Percentiles rank a stretch among this genome's conserved stretches.
phyloP scores from a whole-genome alignment of 2,888 invertebrate species.

The Amphipoea lucens region DNA sequence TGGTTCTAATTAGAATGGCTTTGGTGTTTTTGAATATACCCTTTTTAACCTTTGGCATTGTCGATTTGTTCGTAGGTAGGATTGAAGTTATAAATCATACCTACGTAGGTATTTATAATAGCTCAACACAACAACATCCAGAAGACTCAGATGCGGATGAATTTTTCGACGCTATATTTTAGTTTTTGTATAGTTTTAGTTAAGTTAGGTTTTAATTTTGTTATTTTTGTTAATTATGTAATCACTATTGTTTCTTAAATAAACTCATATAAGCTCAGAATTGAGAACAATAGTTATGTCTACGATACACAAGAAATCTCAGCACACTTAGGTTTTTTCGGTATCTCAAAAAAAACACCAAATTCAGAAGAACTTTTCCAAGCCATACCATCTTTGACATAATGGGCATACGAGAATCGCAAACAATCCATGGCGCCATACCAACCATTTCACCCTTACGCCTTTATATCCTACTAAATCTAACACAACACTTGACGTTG shows the following conservation, averaged over 20 bases:
- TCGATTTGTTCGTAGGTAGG: background rate
- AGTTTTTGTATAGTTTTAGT: too few relatives aligned
- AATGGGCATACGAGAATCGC: background rate
- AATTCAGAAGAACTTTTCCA: background rate
- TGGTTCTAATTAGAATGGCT: constrained; percentile 38
- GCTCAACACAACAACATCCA: background rate
- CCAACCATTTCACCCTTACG: background rate
- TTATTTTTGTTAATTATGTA: too few relatives aligned
- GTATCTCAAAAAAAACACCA: background rate
- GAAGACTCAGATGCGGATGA: too few relatives aligned
- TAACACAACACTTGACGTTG: background rate
- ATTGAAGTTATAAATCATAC: background rate
- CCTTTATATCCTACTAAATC: background rate
- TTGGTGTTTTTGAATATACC: constrained; percentile 3
- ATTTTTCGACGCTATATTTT: too few relatives aligned
- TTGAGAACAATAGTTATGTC: background rate
- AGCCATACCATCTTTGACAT: background rate
- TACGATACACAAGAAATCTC: background rate
- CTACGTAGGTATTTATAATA: background rate
- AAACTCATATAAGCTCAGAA: too few relatives aligned
- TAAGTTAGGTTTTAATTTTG: too few relatives aligned
- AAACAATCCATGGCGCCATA: background rate
- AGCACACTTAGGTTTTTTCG: background rate
- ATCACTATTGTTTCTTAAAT: too few relatives aligned
- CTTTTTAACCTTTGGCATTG: background rate